These are phyloP conservation scores for Cyprinodon brontotheroides DNA, from an alignment of 2,113 vertebrate species.

Conservation along the genomic window DNA sequence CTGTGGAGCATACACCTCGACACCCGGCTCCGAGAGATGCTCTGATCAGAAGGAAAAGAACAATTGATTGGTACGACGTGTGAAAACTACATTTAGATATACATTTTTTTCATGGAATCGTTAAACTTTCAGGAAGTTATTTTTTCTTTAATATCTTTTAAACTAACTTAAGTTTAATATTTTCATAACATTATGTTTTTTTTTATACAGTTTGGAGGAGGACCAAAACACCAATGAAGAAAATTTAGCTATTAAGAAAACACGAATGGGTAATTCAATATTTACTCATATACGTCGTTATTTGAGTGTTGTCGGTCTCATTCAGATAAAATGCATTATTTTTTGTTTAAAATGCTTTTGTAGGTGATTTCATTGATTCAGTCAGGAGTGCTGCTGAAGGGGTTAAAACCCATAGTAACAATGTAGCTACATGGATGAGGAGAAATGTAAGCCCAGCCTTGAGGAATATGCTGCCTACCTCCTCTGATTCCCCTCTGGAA, in stretches of 20 bases:
- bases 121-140: not conserved
- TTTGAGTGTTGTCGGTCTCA: not conserved
- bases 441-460: constrained; percentile 71
- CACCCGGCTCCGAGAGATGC: constrained; percentile 50
- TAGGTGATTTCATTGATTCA: constrained; percentile 78
- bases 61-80: constrained; percentile 68
- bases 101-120: not conserved
- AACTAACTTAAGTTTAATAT: not conserved
- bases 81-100: too few relatives aligned
- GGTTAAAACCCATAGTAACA: constrained; percentile 75
- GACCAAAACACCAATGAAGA: constrained; percentile 60
- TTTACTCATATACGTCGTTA: fast-evolving
- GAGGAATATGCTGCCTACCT: constrained; percentile 66
- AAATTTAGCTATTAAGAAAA: constrained; percentile 72
- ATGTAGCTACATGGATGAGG: constrained; percentile 75
- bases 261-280: constrained; percentile 76
- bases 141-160: not conserved
- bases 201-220: constrained; percentile 74
- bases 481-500: constrained; percentile 48
- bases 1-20: constrained; percentile 41
- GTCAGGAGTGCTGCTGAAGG: constrained; percentile 79
- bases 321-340: not conserved
- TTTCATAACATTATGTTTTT: not conserved
- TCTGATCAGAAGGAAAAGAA: constrained; percentile 72
- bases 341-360: not conserved